These are phyloP conservation scores for Drosophila neocordata DNA, from an alignment of 1,140 invertebrate genomes.

Conservation along the genomic window DNA sequence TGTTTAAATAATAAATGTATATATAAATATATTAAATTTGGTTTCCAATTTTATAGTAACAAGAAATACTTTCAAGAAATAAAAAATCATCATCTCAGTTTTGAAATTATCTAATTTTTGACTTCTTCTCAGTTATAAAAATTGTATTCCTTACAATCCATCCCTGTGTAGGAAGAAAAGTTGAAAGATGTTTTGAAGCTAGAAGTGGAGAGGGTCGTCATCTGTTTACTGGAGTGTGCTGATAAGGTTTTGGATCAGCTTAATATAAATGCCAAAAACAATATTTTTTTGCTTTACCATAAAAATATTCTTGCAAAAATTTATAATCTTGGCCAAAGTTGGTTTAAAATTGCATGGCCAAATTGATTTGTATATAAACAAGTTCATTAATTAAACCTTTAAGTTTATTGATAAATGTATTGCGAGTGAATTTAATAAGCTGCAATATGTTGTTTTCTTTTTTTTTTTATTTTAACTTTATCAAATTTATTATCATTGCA, in stretches of 20 bases:
- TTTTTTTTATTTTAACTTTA: neutral
- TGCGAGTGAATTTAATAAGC: neutral
- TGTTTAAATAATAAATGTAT: too few relatives aligned
- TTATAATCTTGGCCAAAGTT: neutral
- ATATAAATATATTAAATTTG: too few relatives aligned
- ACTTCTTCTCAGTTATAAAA: too few relatives aligned
- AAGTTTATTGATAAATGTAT: neutral
- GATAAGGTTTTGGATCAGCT: constrained; percentile 52
- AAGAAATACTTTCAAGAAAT: too few relatives aligned
- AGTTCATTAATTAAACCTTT: neutral
- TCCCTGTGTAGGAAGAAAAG: neutral
- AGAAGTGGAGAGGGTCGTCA: constrained; percentile 2
- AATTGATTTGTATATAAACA: neutral
- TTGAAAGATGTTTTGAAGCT: neutral
- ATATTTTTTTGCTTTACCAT: neutral
- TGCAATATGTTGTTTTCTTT: constrained; percentile 1
- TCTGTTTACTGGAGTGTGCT: constrained; percentile 59
- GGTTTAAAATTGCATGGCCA: neutral
- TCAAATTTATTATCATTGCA: constrained; percentile 17
- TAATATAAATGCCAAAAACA: constrained; percentile 32
- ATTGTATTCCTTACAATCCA: neutral
- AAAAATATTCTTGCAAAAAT: neutral
- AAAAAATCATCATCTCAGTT: too few relatives aligned
- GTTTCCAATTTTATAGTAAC: too few relatives aligned
- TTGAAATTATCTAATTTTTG: too few relatives aligned